phyloP scores from a whole-genome alignment of 2,797 vertebrate species.

The Gymnothorax reevesii region DNA sequence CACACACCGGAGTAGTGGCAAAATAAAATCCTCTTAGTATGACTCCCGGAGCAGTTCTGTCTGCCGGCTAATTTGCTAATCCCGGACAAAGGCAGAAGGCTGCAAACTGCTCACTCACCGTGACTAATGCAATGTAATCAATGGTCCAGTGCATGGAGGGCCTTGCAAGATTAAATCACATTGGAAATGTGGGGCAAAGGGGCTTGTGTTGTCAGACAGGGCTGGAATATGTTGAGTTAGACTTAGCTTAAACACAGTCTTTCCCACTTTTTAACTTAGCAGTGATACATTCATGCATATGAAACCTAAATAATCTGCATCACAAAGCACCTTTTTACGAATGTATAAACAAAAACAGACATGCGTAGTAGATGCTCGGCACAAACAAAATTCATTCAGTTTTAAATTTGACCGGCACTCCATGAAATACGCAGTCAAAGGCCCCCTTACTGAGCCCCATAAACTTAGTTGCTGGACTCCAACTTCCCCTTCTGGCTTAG shows the following conservation, averaged over 20 bases:
- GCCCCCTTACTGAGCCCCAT: neutral
- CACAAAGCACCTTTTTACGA: neutral
- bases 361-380: neutral
- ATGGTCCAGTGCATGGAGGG: neutral
- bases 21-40: conserved; percentile 1
- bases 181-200: conserved; percentile 14
- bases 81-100: conserved; percentile 12
- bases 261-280: neutral
- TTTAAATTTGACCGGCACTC: neutral
- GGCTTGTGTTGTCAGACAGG: neutral
- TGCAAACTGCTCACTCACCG: conserved; percentile 12
- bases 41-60: neutral
- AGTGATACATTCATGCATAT: neutral
- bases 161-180: conserved; percentile 13
- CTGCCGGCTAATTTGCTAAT: conserved; percentile 17
- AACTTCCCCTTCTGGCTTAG: neutral
- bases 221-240: neutral
- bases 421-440: neutral
- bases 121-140: conserved; percentile 20
- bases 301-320: neutral
- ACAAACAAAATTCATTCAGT: neutral
- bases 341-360: neutral
- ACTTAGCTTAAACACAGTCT: neutral
- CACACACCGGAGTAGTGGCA: neutral
- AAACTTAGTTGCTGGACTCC: neutral